phyloP scores from a whole-genome alignment of 2,888 invertebrate species.

The Cordylochernes scorpioides region DNA sequence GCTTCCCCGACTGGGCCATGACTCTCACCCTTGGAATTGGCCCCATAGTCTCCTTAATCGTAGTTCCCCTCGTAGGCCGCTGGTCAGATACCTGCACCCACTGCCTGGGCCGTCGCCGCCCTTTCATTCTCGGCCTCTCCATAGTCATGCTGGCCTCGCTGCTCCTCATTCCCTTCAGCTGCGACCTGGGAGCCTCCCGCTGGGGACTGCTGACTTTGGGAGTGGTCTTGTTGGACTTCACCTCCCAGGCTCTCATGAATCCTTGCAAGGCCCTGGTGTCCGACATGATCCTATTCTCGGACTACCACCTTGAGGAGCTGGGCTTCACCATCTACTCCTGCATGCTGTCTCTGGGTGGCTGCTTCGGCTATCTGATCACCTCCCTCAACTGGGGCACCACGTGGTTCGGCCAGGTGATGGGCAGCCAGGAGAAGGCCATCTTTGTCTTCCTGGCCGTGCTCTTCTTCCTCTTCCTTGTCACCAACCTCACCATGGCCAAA shows the following conservation, averaged over 20 bases:
- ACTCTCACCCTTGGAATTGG: slow-evolving; percentile 25
- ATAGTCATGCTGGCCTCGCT: slow-evolving; percentile 21
- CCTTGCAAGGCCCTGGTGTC: slow-evolving; percentile 19
- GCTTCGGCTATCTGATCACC: slow-evolving; percentile 18
- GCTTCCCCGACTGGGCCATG: slow-evolving; percentile 24
- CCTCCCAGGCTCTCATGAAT: slow-evolving; percentile 18
- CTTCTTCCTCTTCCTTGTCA: slow-evolving; percentile 14
- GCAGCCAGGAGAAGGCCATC: slow-evolving; percentile 17
- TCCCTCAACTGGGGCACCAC: slow-evolving; percentile 17
- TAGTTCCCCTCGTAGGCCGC: slow-evolving; percentile 24
- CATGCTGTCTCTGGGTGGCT: slow-evolving; percentile 18
- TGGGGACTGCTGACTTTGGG: slow-evolving; percentile 16
- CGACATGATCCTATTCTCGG: slow-evolving; percentile 16
- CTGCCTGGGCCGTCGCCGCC: slow-evolving; percentile 22
- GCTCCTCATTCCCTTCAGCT: slow-evolving; percentile 21
- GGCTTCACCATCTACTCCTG: slow-evolving; percentile 18
- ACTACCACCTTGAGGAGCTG: slow-evolving; percentile 11
- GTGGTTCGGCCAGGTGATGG: slow-evolving; percentile 7
- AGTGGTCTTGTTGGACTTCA: slow-evolving; percentile 17
- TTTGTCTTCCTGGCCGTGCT: slow-evolving; percentile 16
- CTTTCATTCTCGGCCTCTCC: slow-evolving; percentile 23
- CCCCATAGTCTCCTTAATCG: slow-evolving; percentile 22
- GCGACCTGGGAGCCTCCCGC: slow-evolving; percentile 14
- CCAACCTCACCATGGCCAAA: slow-evolving; percentile 16
- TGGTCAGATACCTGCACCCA: slow-evolving; percentile 23